Evolutionary conservation across 2,888 invertebrate species (phyloP).

Genomic region (Escarpia spicata): DNA sequence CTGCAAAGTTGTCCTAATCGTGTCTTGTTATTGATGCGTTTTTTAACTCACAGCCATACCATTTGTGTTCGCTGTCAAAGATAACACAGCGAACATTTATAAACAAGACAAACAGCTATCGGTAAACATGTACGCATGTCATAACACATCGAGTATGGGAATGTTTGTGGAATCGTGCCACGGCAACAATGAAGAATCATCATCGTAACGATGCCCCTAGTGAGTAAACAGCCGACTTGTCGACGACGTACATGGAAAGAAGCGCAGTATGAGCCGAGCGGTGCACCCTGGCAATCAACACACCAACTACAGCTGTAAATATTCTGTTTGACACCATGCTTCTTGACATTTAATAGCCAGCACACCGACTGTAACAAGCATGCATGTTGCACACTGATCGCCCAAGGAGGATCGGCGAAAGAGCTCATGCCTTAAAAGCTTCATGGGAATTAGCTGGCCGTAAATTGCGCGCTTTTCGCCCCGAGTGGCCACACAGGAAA

Average conservation of each 20-base stretch:
- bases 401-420: neutral
- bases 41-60: neutral
- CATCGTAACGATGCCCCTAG: neutral
- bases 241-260: neutral
- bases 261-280: neutral
- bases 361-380: neutral
- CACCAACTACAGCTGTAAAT: slow-evolving; percentile 16
- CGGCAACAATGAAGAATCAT: neutral
- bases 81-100: neutral
- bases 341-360: neutral
- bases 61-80: neutral
- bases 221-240: neutral
- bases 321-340: neutral
- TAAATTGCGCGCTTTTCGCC: slow-evolving; percentile 1
- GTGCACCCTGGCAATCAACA: slow-evolving; percentile 12
- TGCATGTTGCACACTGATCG: neutral
- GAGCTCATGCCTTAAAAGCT: neutral
- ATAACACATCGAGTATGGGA: neutral
- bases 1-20: too few species aligned
- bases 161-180: neutral
- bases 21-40: neutral
- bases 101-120: neutral
- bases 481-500: slow-evolving; percentile 4
- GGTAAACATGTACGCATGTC: neutral
- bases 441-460: neutral